These are phyloP conservation scores for cattle (Bos taurus) DNA, from an alignment of 2,113 vertebrate genomes.

Conservation along the genomic window DNA sequence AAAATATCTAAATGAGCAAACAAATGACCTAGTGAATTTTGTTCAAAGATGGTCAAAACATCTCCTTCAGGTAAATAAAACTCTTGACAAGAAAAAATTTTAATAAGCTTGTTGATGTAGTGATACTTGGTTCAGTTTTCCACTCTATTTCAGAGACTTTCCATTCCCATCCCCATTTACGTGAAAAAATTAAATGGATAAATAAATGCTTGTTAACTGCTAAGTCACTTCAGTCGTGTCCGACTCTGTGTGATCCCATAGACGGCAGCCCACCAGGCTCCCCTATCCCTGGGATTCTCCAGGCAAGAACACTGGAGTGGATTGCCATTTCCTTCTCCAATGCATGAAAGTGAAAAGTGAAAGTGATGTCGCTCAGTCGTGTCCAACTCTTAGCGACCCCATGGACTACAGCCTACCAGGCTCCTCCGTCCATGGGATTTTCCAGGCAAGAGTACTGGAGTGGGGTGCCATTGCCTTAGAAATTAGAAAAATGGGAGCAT, in stretches of 20 bases:
- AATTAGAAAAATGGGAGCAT: background rate
- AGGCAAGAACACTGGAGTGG: too few species aligned
- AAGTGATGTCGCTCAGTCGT: too few species aligned
- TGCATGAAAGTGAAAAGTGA: too few species aligned
- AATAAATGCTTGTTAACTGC: background rate
- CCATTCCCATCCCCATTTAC: background rate
- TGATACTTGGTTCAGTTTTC: background rate
- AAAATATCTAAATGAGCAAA: background rate
- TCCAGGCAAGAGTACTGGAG: too few species aligned
- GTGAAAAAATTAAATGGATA: background rate
- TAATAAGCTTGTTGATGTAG: background rate
- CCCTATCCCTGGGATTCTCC: too few species aligned
- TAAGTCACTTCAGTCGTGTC: too few species aligned
- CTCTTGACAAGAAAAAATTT: background rate
- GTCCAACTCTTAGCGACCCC: too few species aligned
- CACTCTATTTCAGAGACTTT: background rate
- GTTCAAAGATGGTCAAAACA: background rate
- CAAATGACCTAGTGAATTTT: background rate
- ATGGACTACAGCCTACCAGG: too few species aligned
- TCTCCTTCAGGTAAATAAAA: background rate
- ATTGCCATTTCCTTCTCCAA: too few species aligned
- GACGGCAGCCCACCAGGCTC: too few species aligned
- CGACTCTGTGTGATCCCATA: accelerated
- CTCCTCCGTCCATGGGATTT: too few species aligned
- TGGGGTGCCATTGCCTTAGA: too few species aligned